phyloP scores from a whole-genome alignment of 2,113 vertebrate genomes.

The Cercopithecus mona region DNA sequence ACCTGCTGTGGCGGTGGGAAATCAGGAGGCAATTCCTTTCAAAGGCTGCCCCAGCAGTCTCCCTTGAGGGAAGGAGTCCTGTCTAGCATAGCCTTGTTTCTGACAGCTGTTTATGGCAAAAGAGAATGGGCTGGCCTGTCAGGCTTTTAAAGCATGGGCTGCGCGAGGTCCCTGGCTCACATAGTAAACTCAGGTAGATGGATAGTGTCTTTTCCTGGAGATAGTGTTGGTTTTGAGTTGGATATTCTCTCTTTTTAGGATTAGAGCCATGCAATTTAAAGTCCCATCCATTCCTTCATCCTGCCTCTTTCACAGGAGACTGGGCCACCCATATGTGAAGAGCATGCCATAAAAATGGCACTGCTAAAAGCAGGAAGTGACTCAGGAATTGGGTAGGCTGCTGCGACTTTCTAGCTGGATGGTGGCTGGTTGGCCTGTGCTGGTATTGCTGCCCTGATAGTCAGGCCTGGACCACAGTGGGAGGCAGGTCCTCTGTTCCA shows the following conservation, averaged over 20 bases:
- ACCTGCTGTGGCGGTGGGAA: not conserved
- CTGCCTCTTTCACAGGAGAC: not conserved
- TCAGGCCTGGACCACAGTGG: not conserved
- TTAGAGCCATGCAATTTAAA: not conserved
- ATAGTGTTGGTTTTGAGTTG: not conserved
- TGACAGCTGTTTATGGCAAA: not conserved
- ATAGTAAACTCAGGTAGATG: rapidly evolving
- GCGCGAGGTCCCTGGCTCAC: not conserved
- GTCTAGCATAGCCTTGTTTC: not conserved
- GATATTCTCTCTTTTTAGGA: not conserved
- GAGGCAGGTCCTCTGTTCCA: not conserved
- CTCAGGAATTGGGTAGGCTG: not conserved
- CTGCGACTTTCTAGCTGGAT: not conserved
- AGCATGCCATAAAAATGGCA: too few relatives aligned
- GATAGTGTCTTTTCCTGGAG: not conserved
- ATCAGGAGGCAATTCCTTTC: not conserved
- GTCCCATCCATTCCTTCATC: not conserved
- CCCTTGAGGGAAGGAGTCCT: not conserved
- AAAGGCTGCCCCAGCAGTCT: not conserved
- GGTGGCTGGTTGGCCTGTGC: too few relatives aligned
- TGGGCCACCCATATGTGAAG: not conserved
- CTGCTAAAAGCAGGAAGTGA: not conserved
- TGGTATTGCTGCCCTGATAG: not conserved
- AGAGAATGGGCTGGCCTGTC: not conserved
- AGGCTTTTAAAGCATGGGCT: too few relatives aligned